Conservation (phyloP, 2,113 vertebrate species). For the Eonycteris spelaea region DNA sequence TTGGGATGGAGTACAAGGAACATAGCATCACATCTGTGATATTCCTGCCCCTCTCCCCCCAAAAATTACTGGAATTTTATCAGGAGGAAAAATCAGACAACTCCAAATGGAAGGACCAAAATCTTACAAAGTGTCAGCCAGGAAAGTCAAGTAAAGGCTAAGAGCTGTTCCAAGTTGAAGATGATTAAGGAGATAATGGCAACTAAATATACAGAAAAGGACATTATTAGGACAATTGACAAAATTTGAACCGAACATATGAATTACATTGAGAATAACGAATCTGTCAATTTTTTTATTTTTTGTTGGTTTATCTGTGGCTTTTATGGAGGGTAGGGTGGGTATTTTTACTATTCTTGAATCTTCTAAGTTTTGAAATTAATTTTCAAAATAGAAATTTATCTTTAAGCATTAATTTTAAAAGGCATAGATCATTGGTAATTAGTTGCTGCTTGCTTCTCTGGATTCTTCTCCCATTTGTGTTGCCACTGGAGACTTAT, state of each 20-base stretch:
- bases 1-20: no score
- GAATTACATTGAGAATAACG: not conserved
- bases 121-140: not conserved
- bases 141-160: not conserved
- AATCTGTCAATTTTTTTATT: not conserved
- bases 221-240: not conserved
- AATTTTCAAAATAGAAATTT: not conserved
- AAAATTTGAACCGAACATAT: not conserved
- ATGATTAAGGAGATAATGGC: not conserved
- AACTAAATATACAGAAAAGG: not conserved
- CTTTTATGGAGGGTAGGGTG: rapidly evolving
- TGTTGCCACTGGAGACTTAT: not conserved
- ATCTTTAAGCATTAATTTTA: not conserved
- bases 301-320: not conserved
- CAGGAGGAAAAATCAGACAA: no score
- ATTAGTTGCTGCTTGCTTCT: not conserved
- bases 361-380: not conserved
- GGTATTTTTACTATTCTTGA: not conserved
- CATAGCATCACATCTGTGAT: no score
- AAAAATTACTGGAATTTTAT: no score
- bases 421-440: not conserved
- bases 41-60: no score
- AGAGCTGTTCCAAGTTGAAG: not conserved
- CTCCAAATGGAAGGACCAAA: no score
- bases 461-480: not conserved